These are phyloP conservation scores for Lacanobia wlatinum DNA, from an alignment of 2,888 invertebrate species.

Conservation along the genomic window DNA sequence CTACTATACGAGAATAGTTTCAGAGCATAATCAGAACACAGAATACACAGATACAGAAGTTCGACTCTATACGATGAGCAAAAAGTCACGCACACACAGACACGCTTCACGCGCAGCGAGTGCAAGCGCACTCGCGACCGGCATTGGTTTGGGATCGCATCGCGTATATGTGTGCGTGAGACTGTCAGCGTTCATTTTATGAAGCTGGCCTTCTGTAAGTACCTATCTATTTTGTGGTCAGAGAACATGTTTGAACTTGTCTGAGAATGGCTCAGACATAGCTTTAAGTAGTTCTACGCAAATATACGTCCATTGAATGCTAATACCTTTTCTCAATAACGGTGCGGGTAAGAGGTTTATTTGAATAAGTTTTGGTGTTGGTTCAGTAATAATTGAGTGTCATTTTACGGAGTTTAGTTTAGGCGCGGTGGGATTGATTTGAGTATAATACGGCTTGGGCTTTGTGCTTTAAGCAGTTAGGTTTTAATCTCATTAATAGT, in stretches of 20 bases:
- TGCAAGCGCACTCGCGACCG: too few relatives aligned
- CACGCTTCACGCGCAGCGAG: neutral
- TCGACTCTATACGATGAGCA: neutral
- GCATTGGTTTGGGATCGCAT: neutral
- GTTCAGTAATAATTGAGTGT: conserved; percentile 22
- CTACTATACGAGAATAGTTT: conserved; percentile 23
- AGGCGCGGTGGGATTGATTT: neutral
- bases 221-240: conserved; percentile 2
- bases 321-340: conserved; percentile 50
- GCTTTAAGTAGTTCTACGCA: conserved; percentile 43
- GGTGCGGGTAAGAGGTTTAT: conserved; percentile 12
- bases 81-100: neutral
- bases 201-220: neutral
- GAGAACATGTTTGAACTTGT: conserved; percentile 28
- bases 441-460: neutral
- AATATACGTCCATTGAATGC: conserved; percentile 52
- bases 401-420: conserved; percentile 11
- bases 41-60: conserved; percentile 1
- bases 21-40: neutral
- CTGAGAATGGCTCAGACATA: conserved; percentile 41
- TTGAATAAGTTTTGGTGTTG: conserved; percentile 14
- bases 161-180: neutral
- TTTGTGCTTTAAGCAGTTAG: neutral
- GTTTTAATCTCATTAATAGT: neutral
- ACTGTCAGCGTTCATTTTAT: neutral